Percentiles rank a stretch among this genome's conserved stretches.
Evolutionary conservation across 92 coral and sea anemone genomes (phyloP).

Genomic region (Epizoanthus stellaris): DNA sequence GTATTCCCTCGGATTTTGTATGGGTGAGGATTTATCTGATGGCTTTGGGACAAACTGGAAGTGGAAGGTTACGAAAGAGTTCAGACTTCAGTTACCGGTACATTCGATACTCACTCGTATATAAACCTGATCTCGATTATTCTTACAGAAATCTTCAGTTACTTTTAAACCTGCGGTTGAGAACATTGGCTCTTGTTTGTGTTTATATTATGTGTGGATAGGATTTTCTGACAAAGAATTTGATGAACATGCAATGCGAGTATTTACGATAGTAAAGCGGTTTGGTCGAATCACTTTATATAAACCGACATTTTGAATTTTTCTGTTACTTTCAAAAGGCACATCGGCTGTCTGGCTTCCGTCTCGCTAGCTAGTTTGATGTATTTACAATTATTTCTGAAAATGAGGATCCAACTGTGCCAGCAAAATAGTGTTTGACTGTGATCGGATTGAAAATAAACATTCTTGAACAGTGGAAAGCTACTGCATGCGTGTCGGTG

Average conservation of each 20-base stretch:
- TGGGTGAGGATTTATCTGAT: neutral
- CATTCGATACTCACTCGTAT: neutral
- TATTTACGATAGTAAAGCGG: conserved; percentile 4
- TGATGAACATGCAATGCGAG: conserved; percentile 11
- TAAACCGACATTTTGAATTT: neutral
- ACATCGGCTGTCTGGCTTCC: neutral
- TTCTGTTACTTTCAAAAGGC: neutral
- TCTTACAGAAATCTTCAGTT: conserved; percentile 1
- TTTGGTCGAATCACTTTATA: neutral
- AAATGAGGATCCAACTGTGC: neutral
- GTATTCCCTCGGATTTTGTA: neutral
- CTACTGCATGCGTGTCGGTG: neutral
- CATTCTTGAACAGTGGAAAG: neutral
- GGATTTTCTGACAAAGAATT: conserved; percentile 4
- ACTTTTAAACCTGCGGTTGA: neutral
- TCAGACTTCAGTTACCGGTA: too few relatives aligned
- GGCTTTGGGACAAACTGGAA: neutral
- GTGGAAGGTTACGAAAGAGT: conserved; percentile 1
- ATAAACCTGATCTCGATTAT: neutral
- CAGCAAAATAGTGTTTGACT: neutral
- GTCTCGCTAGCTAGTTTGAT: neutral
- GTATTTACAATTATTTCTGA: neutral
- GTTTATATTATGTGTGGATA: neutral
- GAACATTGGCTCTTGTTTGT: neutral
- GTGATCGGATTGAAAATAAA: neutral